Evolutionary conservation across 2,797 vertebrate species (phyloP), one percentile per base, ranked within the genome.

Genomic region (Morus bassanus): DNA sequence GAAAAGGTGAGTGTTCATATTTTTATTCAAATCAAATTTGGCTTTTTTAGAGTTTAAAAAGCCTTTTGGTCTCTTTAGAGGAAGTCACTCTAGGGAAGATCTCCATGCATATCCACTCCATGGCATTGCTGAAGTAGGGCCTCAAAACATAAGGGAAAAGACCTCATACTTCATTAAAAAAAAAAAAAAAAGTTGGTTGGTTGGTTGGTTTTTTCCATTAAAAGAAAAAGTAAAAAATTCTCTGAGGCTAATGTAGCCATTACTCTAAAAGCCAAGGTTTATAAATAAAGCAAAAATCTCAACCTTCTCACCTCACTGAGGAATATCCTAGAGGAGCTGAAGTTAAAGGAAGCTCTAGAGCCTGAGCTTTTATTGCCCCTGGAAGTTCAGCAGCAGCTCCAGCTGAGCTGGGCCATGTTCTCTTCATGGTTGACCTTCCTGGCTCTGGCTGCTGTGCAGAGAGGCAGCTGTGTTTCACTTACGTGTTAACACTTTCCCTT

Each of bases 401-500:
- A 46, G 16, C 31, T 89, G 78, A 88, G 54, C 28, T 68, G 39
- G 19, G n/a, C 30, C 3, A 2, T 18, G 8, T 30, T 79, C 7
- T 77, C 41, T n/a, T 92, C 4, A 3, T 63, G 37, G 31, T 31
- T 39, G 24, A 69, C 51, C 13, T 78, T 69, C 24, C 50, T 39
- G n/a, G 51, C 27, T 63, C 37, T 30, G 48, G 22, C 35, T 0
- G 4, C 54, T 54, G 39, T 37, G 25, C 10, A 2, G 22, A 68
- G 43, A 74, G 24, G 35, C 30, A 87, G 13, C 74, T 80, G 23
- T 45, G 31, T 73, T 82, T 84, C 18, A 45, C 25, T 63, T 30
- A 4, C 0, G 0, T 56, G 11, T 56, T 88, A 60, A 70, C 0
- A 3, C 15, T 79, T 88, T 80, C 24, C 15, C 4, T 53, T 85